A percentile compares a stretch with the other conserved stretches of the same genome.
These are phyloP conservation scores for Bradysia coprophila DNA, from an alignment of 1,140 invertebrate genomes.

Conservation along the genomic window DNA sequence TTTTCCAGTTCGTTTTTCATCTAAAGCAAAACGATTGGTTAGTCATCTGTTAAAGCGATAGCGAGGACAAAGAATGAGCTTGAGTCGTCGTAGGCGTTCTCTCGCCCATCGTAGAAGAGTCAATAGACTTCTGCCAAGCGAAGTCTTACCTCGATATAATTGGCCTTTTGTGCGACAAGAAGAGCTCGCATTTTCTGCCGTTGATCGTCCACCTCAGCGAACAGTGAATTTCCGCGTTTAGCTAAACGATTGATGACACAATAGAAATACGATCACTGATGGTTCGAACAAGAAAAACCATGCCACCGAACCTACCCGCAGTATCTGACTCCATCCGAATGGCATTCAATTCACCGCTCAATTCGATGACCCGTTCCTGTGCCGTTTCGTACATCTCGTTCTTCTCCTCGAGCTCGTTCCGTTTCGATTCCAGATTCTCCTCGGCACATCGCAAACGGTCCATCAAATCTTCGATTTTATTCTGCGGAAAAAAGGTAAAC, in stretches of 20 bases:
- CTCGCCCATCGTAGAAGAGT: too few relatives aligned
- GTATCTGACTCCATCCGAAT: too few relatives aligned
- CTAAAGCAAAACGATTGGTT: too few relatives aligned
- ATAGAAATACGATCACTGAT: not conserved
- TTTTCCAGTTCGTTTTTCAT: constrained; percentile 22
- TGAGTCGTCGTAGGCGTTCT: too few relatives aligned
- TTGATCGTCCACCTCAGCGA: constrained; percentile 32
- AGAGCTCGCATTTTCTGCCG: constrained; percentile 22
- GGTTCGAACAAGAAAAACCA: too few relatives aligned
- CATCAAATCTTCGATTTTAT: not conserved
- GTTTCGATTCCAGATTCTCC: not conserved
- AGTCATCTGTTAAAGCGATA: too few relatives aligned
- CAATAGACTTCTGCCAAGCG: too few relatives aligned
- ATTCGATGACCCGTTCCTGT: not conserved
- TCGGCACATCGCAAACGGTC: not conserved
- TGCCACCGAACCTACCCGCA: not conserved
- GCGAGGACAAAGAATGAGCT: too few relatives aligned
- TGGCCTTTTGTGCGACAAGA: constrained; percentile 21
- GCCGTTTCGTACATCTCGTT: not conserved
- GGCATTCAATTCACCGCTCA: not conserved
- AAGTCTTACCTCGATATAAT: too few relatives aligned
- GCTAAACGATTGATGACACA: constrained; percentile 6
- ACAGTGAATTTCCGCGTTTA: constrained; percentile 29
- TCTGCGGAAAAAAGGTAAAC: not conserved
- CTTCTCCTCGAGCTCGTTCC: not conserved